A percentile compares a stretch with the other conserved stretches of the same genome.
phyloP scores from a whole-genome alignment of 1,140 invertebrate genomes.

The Stenopsyche tienmushanensis region DNA sequence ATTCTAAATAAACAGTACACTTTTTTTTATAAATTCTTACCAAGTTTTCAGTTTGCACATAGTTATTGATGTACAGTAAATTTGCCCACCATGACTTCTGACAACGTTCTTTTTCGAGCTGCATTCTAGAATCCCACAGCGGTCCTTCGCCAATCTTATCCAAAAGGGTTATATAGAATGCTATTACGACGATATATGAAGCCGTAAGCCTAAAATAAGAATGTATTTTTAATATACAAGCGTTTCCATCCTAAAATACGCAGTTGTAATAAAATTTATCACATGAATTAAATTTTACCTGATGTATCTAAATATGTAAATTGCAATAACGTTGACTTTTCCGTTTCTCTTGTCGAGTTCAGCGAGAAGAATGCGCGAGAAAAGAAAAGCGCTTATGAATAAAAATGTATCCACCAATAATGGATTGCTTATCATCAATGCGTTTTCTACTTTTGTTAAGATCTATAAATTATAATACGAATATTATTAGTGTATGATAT shows the following conservation, averaged over 20 bases:
- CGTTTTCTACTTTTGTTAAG: slow-evolving; percentile 30
- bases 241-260: not conserved
- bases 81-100: slow-evolving; percentile 80
- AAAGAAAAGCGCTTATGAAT: slow-evolving; percentile 67
- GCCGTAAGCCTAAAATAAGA: slow-evolving; percentile 64
- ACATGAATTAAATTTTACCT: slow-evolving; percentile 48
- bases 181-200: slow-evolving; percentile 66
- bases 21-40: slow-evolving; percentile 50
- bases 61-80: slow-evolving; percentile 83
- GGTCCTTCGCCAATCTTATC: slow-evolving; percentile 65
- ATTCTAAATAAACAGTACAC: not conserved
- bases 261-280: not conserved
- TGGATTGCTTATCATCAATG: slow-evolving; percentile 60
- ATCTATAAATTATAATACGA: slow-evolving; percentile 27
- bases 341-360: slow-evolving; percentile 67
- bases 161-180: slow-evolving; percentile 69
- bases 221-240: not conserved
- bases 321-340: slow-evolving; percentile 59
- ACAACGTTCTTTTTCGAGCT: slow-evolving; percentile 65
- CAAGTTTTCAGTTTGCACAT: slow-evolving; percentile 66
- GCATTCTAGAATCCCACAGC: slow-evolving; percentile 63
- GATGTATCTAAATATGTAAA: slow-evolving; percentile 65
- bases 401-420: slow-evolving; percentile 71
- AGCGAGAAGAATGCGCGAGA: slow-evolving; percentile 63
- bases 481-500: not conserved